Conservation (phyloP, 2,888 invertebrate genomes). For the Troides helena region DNA sequence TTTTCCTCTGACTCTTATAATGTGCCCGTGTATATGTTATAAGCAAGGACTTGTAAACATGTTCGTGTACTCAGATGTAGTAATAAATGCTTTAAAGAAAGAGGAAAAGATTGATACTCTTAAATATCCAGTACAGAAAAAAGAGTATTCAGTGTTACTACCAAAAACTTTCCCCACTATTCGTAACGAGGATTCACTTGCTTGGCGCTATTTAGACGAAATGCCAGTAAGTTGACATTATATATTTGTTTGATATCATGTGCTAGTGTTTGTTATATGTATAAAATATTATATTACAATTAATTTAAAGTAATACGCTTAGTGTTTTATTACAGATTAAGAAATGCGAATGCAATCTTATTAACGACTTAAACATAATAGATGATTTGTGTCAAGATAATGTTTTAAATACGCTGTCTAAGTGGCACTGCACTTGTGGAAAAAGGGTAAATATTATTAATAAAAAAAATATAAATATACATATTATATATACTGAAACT, state of each 20-base stretch:
- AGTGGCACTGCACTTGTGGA: conserved; percentile 71
- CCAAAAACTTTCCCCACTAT: conserved; percentile 61
- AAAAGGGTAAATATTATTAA: conserved; percentile 53
- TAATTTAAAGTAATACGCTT: background rate
- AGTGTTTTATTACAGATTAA: conserved; percentile 52
- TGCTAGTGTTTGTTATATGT: too few species aligned
- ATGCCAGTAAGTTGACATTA: conserved; percentile 45
- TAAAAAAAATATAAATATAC: background rate
- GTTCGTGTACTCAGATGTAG: conserved; percentile 46
- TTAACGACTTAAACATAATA: conserved; percentile 61
- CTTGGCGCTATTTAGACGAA: conserved; percentile 67
- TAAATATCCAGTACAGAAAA: conserved; percentile 47
- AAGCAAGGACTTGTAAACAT: conserved; percentile 56
- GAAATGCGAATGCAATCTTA: conserved; percentile 71
- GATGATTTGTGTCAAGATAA: conserved; percentile 69
- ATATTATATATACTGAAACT: background rate
- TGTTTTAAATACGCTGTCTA: conserved; percentile 64
- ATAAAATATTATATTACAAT: too few species aligned
- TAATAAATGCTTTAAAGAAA: conserved; percentile 51
- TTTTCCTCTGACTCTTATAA: conserved; percentile 64
- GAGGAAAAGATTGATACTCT: conserved; percentile 54
- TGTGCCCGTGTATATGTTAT: conserved; percentile 56
- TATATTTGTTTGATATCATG: too few species aligned
- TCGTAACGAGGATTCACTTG: conserved; percentile 52
- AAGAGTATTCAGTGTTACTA: conserved; percentile 61